Evolutionary conservation across 2,888 invertebrate species (phyloP).

Genomic region (Archips crataeganus): DNA sequence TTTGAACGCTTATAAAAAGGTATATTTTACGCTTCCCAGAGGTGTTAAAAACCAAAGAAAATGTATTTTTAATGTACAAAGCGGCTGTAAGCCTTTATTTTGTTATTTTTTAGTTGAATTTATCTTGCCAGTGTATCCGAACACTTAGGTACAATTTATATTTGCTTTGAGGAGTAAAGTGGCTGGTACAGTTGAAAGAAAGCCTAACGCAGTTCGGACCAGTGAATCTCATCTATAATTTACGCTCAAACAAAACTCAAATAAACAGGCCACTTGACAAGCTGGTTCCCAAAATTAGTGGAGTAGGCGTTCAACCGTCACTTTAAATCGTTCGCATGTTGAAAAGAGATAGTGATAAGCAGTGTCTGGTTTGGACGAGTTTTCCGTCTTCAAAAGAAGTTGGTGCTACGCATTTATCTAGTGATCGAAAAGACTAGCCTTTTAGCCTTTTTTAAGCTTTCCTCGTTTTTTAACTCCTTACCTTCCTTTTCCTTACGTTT

Average conservation of each 20-base stretch:
- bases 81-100: conserved; percentile 67
- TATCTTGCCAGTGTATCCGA: conserved; percentile 56
- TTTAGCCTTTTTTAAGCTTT: too few relatives aligned
- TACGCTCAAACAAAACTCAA: neutral
- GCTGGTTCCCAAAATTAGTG: neutral
- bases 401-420: too few relatives aligned
- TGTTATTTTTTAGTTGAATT: conserved; percentile 57
- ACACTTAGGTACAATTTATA: conserved; percentile 30
- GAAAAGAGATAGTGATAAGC: too few relatives aligned
- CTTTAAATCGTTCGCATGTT: too few relatives aligned
- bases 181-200: conserved; percentile 11
- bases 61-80: conserved; percentile 69
- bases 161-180: conserved; percentile 5
- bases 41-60: conserved; percentile 77
- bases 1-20: conserved; percentile 64
- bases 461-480: too few relatives aligned
- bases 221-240: neutral
- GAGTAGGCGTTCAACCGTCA: too few relatives aligned
- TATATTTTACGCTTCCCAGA: conserved; percentile 77
- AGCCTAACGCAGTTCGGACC: neutral
- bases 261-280: neutral
- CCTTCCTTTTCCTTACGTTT: too few relatives aligned
- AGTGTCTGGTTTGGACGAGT: too few relatives aligned
- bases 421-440: too few relatives aligned
- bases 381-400: too few relatives aligned